Conservation (phyloP, 2,888 invertebrate genomes). For the Drosophila gaucha region DNA sequence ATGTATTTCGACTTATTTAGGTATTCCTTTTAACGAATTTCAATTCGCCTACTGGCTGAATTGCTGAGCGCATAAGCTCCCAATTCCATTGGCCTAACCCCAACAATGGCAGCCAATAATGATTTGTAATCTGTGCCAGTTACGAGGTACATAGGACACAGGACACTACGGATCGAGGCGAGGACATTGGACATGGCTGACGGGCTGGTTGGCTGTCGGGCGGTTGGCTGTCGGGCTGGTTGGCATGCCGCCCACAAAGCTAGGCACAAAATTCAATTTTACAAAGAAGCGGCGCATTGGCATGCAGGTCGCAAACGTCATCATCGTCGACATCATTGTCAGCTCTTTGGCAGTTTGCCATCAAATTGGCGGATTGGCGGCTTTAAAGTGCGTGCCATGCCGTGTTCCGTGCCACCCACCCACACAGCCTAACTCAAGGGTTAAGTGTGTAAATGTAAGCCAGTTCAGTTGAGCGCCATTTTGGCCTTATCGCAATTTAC, state of each 20-base stretch:
- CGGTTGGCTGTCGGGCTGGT: slow-evolving; percentile 6
- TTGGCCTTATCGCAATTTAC: slow-evolving; percentile 71
- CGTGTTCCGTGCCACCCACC: slow-evolving; percentile 2
- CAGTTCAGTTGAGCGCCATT: slow-evolving; percentile 51
- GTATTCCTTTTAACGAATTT: slow-evolving; percentile 18
- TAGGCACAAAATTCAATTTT: slow-evolving; percentile 60
- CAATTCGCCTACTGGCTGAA: slow-evolving; percentile 7
- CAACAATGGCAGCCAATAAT: slow-evolving; percentile 56
- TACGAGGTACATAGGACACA: slow-evolving; percentile 23
- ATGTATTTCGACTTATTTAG: not conserved
- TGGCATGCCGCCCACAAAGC: slow-evolving; percentile 38
- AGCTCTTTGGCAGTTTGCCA: slow-evolving; percentile 71
- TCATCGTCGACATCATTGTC: slow-evolving; percentile 57
- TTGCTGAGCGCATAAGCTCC: slow-evolving; percentile 7
- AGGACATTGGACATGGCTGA: slow-evolving; percentile 21
- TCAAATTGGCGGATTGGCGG: slow-evolving; percentile 62
- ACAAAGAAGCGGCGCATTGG: slow-evolving; percentile 47
- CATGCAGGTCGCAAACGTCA: slow-evolving; percentile 63
- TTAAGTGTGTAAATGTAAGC: slow-evolving; percentile 63
- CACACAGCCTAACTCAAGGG: slow-evolving; percentile 36
- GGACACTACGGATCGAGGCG: slow-evolving; percentile 16
- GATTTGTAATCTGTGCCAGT: slow-evolving; percentile 60
- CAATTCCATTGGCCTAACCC: slow-evolving; percentile 32
- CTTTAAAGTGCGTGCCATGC: slow-evolving; percentile 69
- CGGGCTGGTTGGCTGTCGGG: slow-evolving; percentile 12